Base-by-base conservation (phyloP, 2,113 vertebrate genomes). In the Salminus brasiliensis region DNA sequence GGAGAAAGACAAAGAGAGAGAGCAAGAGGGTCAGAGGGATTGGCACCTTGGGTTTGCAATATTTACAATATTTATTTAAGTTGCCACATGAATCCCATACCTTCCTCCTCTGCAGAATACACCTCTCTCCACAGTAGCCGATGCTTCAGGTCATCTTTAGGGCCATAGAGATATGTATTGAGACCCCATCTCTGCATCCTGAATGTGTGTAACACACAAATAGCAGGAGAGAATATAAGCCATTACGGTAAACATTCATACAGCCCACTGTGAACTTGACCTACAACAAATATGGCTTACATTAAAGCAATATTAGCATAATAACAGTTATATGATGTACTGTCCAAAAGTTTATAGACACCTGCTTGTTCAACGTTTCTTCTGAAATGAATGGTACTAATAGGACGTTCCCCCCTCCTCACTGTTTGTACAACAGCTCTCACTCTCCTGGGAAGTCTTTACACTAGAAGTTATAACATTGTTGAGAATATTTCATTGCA, bases 61-160 rank as follows among this genome's bases (percentile, higher is more conserved):
- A 49, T 0, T 30, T 32, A 62, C 3, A 36, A 65, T 3, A 15
- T 18, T 36, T 1, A 16, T 5, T 36, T 10, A n/a, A 36, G 60
- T 59, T n/a, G n/a, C 2, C 8, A 41, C 41, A 53, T 47, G 16
- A 69, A 39, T 63, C 2, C 6, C 9, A 76, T 91, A 95, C 95
- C 92, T 87, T 95, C 94, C 85, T 96, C 95, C 15, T 94, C 94
- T 4, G 92, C 87, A 13, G 94, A 94, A 87, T 96, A 96, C 74
- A 95, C 93, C 89, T 96, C 95, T 72, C 95, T 90, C 95, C 95
- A 96, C 75, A 96, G 74, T 84, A 96, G 89, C 29, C 95, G 90
- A 90, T 96, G 95, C 84, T 96, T 96, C 79, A 95, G 91, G 88
- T 96, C 95, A 0, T 96, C 95, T 90, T 96, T 96, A 45, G 95